phyloP scores from a whole-genome alignment of 2,113 vertebrate genomes.

The Tautogolabrus adspersus region DNA sequence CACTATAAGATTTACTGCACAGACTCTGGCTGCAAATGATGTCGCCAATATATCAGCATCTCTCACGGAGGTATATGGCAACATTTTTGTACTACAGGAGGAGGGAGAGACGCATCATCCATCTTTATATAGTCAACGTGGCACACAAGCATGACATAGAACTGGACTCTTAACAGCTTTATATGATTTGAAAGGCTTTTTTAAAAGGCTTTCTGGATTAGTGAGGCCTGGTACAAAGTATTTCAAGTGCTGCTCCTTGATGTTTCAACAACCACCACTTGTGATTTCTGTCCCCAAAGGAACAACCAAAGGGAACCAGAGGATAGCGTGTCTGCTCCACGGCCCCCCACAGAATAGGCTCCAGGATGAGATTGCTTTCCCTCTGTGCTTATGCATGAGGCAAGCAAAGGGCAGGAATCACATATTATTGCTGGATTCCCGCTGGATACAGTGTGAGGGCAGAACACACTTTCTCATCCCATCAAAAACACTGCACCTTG shows the following conservation, averaged over 20 bases:
- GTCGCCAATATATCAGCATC: too few species aligned
- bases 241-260: conserved; percentile 45
- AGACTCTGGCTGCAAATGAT: too few species aligned
- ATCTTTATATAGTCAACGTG: too few species aligned
- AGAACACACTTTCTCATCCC: conserved; percentile 29
- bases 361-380: conserved; percentile 64
- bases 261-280: conserved; percentile 58
- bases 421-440: conserved; percentile 61
- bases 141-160: neutral
- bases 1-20: too few species aligned
- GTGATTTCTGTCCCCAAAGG: conserved; percentile 62
- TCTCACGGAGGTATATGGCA: too few species aligned
- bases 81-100: too few species aligned
- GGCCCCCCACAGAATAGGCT: conserved; percentile 43
- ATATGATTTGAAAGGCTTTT: conserved; percentile 10
- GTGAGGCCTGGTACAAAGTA: conserved; percentile 33
- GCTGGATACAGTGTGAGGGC: conserved; percentile 42
- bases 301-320: conserved; percentile 45
- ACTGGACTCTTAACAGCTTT: neutral
- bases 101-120: too few species aligned
- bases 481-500: conserved; percentile 35
- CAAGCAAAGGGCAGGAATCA: conserved; percentile 59
- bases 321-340: conserved; percentile 38
- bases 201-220: conserved; percentile 10
- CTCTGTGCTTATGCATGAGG: conserved; percentile 48